phyloP scores from a whole-genome alignment of 2,888 invertebrate genomes.

The Cryptocheilus praepositus region DNA sequence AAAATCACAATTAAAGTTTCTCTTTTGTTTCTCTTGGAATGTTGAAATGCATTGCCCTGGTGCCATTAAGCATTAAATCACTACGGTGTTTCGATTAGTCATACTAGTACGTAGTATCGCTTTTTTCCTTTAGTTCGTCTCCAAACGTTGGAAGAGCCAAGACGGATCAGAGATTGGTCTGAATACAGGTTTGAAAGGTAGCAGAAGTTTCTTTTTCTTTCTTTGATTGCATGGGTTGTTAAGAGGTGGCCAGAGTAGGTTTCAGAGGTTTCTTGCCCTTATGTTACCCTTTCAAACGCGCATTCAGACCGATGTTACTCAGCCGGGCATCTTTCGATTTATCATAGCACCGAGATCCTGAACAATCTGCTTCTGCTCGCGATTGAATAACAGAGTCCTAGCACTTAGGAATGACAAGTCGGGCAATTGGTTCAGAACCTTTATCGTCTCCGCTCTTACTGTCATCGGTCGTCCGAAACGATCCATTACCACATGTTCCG shows the following conservation, averaged over 20 bases:
- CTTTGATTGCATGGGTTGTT: slow-evolving; percentile 32
- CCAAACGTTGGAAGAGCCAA: slow-evolving; percentile 34
- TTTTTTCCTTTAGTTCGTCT: slow-evolving; percentile 16
- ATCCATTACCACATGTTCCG: slow-evolving; percentile 66
- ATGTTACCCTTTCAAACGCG: slow-evolving; percentile 63
- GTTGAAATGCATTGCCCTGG: slow-evolving; percentile 44
- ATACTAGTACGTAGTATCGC: slow-evolving; percentile 10
- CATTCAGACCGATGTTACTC: slow-evolving; percentile 74
- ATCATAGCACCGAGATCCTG: slow-evolving; percentile 71
- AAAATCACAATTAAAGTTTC: slow-evolving; percentile 32
- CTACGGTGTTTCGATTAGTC: slow-evolving; percentile 18
- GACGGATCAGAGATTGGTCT: slow-evolving; percentile 60
- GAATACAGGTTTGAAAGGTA: slow-evolving; percentile 70
- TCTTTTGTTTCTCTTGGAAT: slow-evolving; percentile 39
- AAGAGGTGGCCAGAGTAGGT: slow-evolving; percentile 28
- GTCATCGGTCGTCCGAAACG: slow-evolving; percentile 68
- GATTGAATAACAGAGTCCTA: slow-evolving; percentile 69
- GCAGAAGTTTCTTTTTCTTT: slow-evolving; percentile 39
- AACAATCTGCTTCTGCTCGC: slow-evolving; percentile 70
- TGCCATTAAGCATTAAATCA: slow-evolving; percentile 40
- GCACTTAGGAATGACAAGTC: slow-evolving; percentile 72
- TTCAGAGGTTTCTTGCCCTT: slow-evolving; percentile 15
- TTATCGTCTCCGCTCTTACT: slow-evolving; percentile 66
- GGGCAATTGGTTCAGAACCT: slow-evolving; percentile 69
- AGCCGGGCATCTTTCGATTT: slow-evolving; percentile 73